A percentile compares a stretch with the other conserved stretches of the same genome.
These are phyloP conservation scores for Fragariocoptes setiger DNA, from an alignment of 1,140 invertebrate species.

Conservation along the genomic window DNA sequence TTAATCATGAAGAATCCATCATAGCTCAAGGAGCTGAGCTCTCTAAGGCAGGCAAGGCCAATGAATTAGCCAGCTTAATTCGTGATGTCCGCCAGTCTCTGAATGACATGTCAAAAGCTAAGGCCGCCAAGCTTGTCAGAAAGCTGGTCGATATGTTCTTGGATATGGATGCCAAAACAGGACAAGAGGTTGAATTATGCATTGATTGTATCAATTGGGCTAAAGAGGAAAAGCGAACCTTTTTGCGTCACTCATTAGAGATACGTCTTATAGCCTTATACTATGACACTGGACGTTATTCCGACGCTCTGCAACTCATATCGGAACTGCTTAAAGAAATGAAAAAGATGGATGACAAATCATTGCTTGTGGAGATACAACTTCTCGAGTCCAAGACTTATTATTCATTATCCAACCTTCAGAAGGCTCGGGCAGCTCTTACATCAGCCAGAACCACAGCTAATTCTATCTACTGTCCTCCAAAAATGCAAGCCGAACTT, in stretches of 20 bases:
- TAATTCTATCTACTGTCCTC: slow-evolving; percentile 95
- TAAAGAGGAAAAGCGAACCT: slow-evolving; percentile 80
- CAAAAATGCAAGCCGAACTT: slow-evolving; percentile 78
- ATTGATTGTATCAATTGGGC: slow-evolving; percentile 99
- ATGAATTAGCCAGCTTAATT: slow-evolving; percentile 62
- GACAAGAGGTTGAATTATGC: slow-evolving; percentile 33
- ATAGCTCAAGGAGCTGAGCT: not conserved
- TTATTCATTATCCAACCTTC: slow-evolving; percentile 79
- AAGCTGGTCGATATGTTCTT: slow-evolving; percentile 87
- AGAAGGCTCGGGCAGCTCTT: slow-evolving; percentile 74
- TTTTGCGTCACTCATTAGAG: slow-evolving; percentile 78
- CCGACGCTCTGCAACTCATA: slow-evolving; percentile 44
- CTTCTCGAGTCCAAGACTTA: slow-evolving; percentile 82
- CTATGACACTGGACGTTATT: slow-evolving; percentile 65
- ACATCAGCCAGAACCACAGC: slow-evolving; percentile 94
- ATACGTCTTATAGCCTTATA: slow-evolving; percentile 67
- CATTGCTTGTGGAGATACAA: slow-evolving; percentile 76
- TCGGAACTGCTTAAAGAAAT: slow-evolving; percentile 61
- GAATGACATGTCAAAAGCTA: slow-evolving; percentile 72
- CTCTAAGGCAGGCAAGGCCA: not conserved
- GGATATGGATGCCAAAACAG: slow-evolving; percentile 71
- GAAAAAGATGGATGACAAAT: slow-evolving; percentile 97
- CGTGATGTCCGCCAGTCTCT: slow-evolving; percentile 75
- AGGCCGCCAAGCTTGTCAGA: slow-evolving; percentile 86
- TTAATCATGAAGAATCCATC: too few species aligned